Evolutionary conservation across 2,888 invertebrate genomes (phyloP), one percentile per base, ranked within the genome.

Genomic region (Hypsopygia costalis): DNA sequence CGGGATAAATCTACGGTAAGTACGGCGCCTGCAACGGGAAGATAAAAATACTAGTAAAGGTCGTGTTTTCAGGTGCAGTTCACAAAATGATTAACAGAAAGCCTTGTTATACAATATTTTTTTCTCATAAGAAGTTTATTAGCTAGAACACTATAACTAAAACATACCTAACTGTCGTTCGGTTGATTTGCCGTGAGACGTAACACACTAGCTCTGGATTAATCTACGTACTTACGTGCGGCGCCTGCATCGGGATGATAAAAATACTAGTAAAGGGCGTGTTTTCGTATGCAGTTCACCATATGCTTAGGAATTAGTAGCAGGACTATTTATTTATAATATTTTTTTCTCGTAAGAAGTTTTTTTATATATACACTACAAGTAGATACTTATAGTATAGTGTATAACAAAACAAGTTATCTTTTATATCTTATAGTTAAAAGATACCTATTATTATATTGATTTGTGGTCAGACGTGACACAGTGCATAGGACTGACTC

Each of bases 111-210:
- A n/a, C n/a, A n/a, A n/a, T n/a, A n/a, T n/a, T n/a, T n/a, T n/a
- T n/a, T n/a, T n/a, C n/a, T n/a, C n/a, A n/a, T n/a, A n/a, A n/a
- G n/a, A n/a, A n/a, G n/a, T n/a, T n/a, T n/a, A n/a, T n/a, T n/a
- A n/a, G n/a, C n/a, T n/a, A n/a, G n/a, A n/a, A n/a, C n/a, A n/a
- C n/a, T n/a, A n/a, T n/a, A n/a, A n/a, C n/a, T n/a, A n/a, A n/a
- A n/a, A n/a, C n/a, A n/a, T n/a, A n/a, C n/a, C n/a, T n/a, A n/a
- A n/a, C n/a, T n/a, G 64, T 69, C 62, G 46, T 53, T 47, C 55
- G 54, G 48, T 69, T 74, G 76, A 79, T 79, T 77, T 76, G 72
- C 76, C 72, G 62, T 63, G 59, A 61, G 63, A 69, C 25, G 25
- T 25, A 6, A 6, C n/a, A 25, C 25, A n/a, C 16, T 4, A 16